Conservation (phyloP, 1,140 invertebrate species). For the Cataglyphis hispanica region DNA sequence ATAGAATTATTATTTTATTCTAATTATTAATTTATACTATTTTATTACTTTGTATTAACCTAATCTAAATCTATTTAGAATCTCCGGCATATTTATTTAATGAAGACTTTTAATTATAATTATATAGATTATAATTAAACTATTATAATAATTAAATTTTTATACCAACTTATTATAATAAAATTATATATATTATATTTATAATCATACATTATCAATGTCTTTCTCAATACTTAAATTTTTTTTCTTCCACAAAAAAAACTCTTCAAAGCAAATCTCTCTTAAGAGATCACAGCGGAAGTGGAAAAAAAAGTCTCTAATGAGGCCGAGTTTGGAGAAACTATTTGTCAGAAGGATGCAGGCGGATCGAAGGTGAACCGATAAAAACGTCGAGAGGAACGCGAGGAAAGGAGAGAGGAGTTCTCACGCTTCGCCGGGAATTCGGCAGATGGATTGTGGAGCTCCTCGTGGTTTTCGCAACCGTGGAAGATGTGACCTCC, state of each 20-base stretch:
- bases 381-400: conserved; percentile 44
- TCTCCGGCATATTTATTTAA: no score
- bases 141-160: no score
- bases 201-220: not conserved
- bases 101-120: no score
- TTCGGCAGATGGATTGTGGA: conserved; percentile 33
- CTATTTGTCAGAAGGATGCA: conserved; percentile 52
- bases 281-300: conserved; percentile 14
- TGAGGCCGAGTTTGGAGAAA: conserved; percentile 56
- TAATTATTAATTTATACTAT: not conserved
- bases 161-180: no score
- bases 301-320: conserved; percentile 48
- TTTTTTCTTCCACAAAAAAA: not conserved
- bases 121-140: no score
- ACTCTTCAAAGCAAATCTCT: not conserved
- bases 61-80: no score
- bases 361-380: conserved; percentile 39
- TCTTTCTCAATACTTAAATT: not conserved
- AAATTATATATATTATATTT: not conserved
- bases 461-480: conserved; percentile 9
- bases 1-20: no score
- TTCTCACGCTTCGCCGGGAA: conserved; percentile 62
- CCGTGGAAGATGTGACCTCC: conserved; percentile 4
- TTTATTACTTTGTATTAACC: not conserved
- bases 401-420: conserved; percentile 37